These are phyloP conservation scores for Hydractinia symbiolongicarpus DNA, from an alignment of 30 jellyfish, hydroid and myxozoan species.

Conservation along the genomic window DNA sequence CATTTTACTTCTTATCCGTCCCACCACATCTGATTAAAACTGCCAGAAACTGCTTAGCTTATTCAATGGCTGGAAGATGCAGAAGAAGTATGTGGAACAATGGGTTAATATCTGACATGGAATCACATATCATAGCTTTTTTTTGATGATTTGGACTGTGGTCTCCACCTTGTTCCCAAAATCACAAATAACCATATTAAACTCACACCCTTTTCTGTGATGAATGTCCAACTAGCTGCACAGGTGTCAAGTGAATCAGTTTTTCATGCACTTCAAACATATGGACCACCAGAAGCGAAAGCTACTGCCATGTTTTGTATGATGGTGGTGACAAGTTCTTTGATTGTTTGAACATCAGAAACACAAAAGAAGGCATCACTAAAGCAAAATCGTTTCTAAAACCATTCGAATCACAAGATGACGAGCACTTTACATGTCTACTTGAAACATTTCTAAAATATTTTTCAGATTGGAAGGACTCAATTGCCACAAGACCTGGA, in stretches of 20 bases:
- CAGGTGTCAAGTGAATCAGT: constrained; percentile 14
- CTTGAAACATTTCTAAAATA: constrained; percentile 26
- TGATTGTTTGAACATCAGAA: constrained; percentile 40
- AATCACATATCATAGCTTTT: too few species aligned
- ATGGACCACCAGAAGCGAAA: neutral
- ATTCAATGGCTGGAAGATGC: too few species aligned
- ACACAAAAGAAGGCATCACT: constrained; percentile 4
- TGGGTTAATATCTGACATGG: too few species aligned
- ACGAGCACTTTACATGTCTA: constrained; percentile 42
- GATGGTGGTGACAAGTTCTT: constrained; percentile 30
- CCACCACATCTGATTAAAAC: too few species aligned
- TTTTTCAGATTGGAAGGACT: constrained; percentile 35
- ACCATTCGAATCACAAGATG: constrained; percentile 33
- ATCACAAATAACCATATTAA: too few species aligned
- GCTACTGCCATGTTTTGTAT: constrained; percentile 18
- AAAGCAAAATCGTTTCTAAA: constrained; percentile 27
- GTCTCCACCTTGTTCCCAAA: too few species aligned
- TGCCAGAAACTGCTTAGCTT: too few species aligned
- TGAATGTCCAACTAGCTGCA: neutral
- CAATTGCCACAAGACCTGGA: constrained; percentile 41
- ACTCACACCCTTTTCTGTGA: too few species aligned
- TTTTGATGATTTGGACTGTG: too few species aligned
- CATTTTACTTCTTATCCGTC: too few species aligned
- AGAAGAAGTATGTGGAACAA: too few species aligned
- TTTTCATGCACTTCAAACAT: neutral